Conservation (phyloP, 92 coral and sea anemone species). For the Epizoanthus illoricatus region DNA sequence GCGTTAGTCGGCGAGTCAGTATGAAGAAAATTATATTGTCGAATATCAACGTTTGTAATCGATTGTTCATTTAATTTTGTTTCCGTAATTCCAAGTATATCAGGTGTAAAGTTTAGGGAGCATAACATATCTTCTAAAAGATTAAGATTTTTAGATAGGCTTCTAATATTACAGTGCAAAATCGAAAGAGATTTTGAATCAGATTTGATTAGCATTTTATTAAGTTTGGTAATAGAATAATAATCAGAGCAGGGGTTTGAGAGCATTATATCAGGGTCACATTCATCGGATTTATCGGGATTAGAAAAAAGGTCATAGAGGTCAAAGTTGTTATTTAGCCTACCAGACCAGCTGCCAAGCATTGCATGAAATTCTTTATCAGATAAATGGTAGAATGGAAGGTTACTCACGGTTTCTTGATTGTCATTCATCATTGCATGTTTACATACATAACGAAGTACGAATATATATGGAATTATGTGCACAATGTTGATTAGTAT, state of each 20-base stretch:
- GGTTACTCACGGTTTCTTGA: conserved; percentile 40
- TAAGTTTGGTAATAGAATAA: conserved; percentile 40
- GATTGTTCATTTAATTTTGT: conserved; percentile 51
- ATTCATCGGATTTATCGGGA: conserved; percentile 41
- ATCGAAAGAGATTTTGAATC: conserved; percentile 36
- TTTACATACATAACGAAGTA: conserved; percentile 3
- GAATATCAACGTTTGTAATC: conserved; percentile 44
- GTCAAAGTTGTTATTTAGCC: conserved; percentile 40
- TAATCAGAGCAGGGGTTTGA: conserved; percentile 42
- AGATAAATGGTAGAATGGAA: conserved; percentile 36
- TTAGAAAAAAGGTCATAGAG: conserved; percentile 34
- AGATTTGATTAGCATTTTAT: conserved; percentile 27
- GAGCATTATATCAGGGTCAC: conserved; percentile 39
- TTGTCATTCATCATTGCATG: conserved; percentile 22
- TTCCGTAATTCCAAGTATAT: conserved; percentile 54
- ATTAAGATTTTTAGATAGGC: conserved; percentile 50
- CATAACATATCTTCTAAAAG: conserved; percentile 25
- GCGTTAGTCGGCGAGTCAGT: conserved; percentile 58
- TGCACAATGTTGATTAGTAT: conserved; percentile 26
- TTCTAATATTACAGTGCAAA: conserved; percentile 63
- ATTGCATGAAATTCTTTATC: conserved; percentile 48
- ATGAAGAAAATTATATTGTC: conserved; percentile 46
- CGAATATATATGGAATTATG: not conserved
- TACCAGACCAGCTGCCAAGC: conserved; percentile 53
- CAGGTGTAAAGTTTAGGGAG: conserved; percentile 35